phyloP scores from a whole-genome alignment of 92 coral and sea anemone species.

The Porites cylindrica region DNA sequence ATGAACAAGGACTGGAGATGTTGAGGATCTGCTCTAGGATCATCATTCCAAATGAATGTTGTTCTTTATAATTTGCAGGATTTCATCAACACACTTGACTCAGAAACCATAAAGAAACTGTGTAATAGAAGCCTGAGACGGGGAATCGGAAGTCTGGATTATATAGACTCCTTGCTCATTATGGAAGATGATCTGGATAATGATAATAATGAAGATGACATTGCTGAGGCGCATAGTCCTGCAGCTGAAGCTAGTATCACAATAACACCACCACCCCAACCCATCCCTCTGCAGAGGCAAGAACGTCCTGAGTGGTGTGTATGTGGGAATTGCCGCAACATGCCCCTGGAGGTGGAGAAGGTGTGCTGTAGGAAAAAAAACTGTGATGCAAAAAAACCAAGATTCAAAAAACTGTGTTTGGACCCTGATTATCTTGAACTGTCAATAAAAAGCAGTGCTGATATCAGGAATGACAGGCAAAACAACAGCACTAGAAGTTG shows the following conservation, averaged over 20 bases:
- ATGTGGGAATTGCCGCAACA: conserved; percentile 23
- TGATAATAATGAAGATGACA: conserved; percentile 14
- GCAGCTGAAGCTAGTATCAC: conserved; percentile 18
- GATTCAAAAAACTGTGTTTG: conserved; percentile 46
- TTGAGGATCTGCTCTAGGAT: neutral
- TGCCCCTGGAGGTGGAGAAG: conserved; percentile 18
- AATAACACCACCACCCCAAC: conserved; percentile 11
- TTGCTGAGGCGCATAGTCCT: conserved; percentile 7
- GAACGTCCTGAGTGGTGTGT: conserved; percentile 21
- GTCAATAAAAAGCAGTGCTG: conserved; percentile 42
- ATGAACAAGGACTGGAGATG: too few species aligned
- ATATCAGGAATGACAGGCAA: conserved; percentile 54
- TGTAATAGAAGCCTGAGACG: conserved; percentile 16
- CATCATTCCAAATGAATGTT: conserved; percentile 5
- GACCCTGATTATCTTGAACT: conserved; percentile 55
- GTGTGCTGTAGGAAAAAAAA: conserved; percentile 4
- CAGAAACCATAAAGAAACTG: conserved; percentile 18
- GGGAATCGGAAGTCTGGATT: conserved; percentile 5
- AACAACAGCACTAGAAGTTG: conserved; percentile 53
- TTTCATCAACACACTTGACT: conserved; percentile 35
- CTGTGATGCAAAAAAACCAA: conserved; percentile 6
- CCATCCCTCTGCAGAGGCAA: conserved; percentile 33
- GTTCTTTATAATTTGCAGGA: conserved; percentile 25
- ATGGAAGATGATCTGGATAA: conserved; percentile 33
- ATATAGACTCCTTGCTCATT: conserved; percentile 19